Percentiles rank a stretch among this genome's conserved stretches.
phyloP scores from a whole-genome alignment of 2,113 vertebrate species.

The Pandion haliaetus region DNA sequence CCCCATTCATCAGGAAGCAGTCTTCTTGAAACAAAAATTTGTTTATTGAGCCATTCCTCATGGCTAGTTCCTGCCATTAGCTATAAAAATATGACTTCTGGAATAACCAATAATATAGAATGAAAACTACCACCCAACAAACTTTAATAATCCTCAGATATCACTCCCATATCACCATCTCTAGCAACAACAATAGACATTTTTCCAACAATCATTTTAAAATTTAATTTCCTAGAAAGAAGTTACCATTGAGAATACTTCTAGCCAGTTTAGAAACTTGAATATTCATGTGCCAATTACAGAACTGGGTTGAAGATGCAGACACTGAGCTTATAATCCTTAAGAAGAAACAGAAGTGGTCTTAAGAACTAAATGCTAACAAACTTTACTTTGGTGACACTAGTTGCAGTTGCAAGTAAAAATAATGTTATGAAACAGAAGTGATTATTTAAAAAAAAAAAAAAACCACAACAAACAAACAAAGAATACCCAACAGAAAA shows the following conservation, averaged over 20 bases:
- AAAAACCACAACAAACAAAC: neutral
- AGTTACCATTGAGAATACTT: neutral
- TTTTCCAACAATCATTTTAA: neutral
- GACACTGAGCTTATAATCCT: neutral
- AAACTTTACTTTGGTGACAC: neutral
- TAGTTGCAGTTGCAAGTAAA: neutral
- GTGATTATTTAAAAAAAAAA: neutral
- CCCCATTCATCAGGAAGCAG: neutral
- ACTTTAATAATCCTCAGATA: neutral
- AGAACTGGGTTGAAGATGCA: neutral
- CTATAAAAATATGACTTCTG: neutral
- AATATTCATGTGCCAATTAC: neutral
- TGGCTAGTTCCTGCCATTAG: neutral
- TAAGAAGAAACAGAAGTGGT: neutral
- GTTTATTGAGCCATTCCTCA: neutral
- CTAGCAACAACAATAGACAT: neutral
- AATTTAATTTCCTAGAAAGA: neutral
- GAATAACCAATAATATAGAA: neutral
- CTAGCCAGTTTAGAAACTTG: neutral
- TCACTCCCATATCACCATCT: neutral
- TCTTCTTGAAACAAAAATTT: neutral
- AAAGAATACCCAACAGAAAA: neutral
- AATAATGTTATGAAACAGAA: neutral
- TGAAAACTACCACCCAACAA: neutral
- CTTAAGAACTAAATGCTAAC: neutral